Percentiles rank a stretch among this genome's conserved stretches.
These are phyloP conservation scores for Prosopocoilus inquinatus DNA, from an alignment of 2,888 invertebrate genomes.

Conservation along the genomic window DNA sequence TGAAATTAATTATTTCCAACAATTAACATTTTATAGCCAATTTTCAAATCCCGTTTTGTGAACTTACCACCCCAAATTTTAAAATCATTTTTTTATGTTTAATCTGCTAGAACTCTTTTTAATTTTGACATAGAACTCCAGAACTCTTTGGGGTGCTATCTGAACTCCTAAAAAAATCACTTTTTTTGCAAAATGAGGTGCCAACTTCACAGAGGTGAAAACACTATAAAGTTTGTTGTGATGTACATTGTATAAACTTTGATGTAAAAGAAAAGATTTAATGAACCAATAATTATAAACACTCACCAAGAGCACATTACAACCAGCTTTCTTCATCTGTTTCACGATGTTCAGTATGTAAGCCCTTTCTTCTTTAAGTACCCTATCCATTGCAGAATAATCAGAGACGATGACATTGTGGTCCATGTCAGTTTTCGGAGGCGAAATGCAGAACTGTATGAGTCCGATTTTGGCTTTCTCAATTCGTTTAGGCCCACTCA, in stretches of 20 bases:
- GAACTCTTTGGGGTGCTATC: no score
- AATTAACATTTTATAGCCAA: no score
- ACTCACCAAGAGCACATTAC: conserved; percentile 89
- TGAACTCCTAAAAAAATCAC: no score
- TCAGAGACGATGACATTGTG: conserved; percentile 95
- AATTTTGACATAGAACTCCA: no score
- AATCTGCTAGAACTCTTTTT: no score
- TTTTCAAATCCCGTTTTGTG: no score
- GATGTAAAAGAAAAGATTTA: conserved; percentile 64
- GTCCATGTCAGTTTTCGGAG: conserved; percentile 99
- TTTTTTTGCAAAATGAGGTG: no score
- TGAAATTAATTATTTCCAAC: no score
- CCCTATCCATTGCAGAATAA: conserved; percentile 99
- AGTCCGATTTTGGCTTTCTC: conserved; percentile 98
- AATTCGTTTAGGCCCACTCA: conserved; percentile 87
- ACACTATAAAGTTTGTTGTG: no score
- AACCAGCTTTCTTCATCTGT: conserved; percentile 97
- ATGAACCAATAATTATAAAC: conserved; percentile 3
- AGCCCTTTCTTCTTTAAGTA: conserved; percentile 93
- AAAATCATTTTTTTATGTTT: no score
- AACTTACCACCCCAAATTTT: no score
- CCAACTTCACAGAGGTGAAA: no score
- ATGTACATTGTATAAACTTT: conserved; percentile 49
- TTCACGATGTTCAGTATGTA: conserved; percentile 99
- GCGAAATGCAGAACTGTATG: conserved; percentile 99